These are phyloP conservation scores for Rhineura floridana DNA, from an alignment of 2,113 vertebrate species.

Conservation along the genomic window DNA sequence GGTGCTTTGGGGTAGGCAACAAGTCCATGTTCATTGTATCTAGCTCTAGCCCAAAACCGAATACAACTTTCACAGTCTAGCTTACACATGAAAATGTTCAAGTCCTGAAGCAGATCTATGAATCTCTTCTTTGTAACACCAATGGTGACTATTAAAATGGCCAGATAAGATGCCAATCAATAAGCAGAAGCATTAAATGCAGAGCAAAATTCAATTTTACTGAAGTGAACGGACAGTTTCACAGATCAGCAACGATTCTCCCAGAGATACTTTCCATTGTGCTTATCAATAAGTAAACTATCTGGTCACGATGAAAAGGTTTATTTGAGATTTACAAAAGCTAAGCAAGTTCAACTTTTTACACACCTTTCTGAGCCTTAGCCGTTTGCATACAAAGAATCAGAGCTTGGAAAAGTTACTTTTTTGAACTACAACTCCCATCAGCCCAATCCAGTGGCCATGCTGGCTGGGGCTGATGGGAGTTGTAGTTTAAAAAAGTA, in stretches of 20 bases:
- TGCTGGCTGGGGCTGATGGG: no score
- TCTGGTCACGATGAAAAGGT: slow-evolving; percentile 6
- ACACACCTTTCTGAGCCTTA: background rate
- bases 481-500: no score
- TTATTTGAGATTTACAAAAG: slow-evolving; percentile 28
- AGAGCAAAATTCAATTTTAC: slow-evolving; percentile 41
- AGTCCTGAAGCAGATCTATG: background rate
- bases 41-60: background rate
- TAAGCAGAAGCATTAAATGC: background rate
- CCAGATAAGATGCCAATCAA: slow-evolving; percentile 9
- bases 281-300: slow-evolving; percentile 26
- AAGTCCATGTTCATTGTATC: background rate
- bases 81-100: background rate
- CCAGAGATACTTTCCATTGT: slow-evolving; percentile 25
- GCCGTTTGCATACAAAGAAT: background rate
- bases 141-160: background rate
- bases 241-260: background rate
- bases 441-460: no score
- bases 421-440: no score
- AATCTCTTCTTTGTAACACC: background rate
- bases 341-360: slow-evolving; percentile 15
- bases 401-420: no score
- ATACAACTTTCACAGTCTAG: background rate
- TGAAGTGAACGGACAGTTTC: slow-evolving; percentile 44
- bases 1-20: background rate